These are phyloP conservation scores for Temnothorax longispinosus DNA, from an alignment of 1,140 invertebrate species.

Conservation along the genomic window DNA sequence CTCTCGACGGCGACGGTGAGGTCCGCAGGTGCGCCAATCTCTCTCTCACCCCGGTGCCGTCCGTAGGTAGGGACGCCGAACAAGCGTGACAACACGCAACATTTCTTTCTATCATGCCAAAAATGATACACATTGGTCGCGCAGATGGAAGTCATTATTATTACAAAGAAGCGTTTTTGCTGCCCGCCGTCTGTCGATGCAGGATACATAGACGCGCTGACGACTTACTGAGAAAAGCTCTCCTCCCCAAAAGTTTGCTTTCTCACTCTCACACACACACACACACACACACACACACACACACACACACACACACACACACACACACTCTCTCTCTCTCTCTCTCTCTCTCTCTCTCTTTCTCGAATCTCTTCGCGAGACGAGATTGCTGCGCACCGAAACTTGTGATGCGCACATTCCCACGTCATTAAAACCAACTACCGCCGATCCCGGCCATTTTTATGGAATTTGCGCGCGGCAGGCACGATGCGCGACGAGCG, in stretches of 20 bases:
- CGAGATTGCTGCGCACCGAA: slow-evolving; percentile 15
- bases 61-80: not conserved
- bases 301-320: no score
- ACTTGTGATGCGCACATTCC: slow-evolving; percentile 8
- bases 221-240: slow-evolving; percentile 38
- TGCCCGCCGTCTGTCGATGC: slow-evolving; percentile 54
- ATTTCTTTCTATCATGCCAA: slow-evolving; percentile 59
- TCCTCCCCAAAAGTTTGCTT: not conserved
- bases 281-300: no score
- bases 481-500: not conserved
- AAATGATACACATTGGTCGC: slow-evolving; percentile 47
- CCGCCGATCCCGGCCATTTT: not conserved
- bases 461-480: slow-evolving; percentile 5
- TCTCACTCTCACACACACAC: not conserved
- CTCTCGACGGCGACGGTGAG: slow-evolving; percentile 22
- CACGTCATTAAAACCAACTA: slow-evolving; percentile 29
- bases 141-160: slow-evolving; percentile 58
- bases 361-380: not conserved
- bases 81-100: slow-evolving; percentile 62
- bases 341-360: not conserved
- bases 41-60: not conserved
- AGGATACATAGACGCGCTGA: slow-evolving; percentile 36
- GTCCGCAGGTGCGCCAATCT: slow-evolving; percentile 50
- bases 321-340: no score
- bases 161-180: slow-evolving; percentile 56